Evolutionary conservation across 2,113 vertebrate genomes (phyloP).

Genomic region (Pseudolaguvia tuberculata): DNA sequence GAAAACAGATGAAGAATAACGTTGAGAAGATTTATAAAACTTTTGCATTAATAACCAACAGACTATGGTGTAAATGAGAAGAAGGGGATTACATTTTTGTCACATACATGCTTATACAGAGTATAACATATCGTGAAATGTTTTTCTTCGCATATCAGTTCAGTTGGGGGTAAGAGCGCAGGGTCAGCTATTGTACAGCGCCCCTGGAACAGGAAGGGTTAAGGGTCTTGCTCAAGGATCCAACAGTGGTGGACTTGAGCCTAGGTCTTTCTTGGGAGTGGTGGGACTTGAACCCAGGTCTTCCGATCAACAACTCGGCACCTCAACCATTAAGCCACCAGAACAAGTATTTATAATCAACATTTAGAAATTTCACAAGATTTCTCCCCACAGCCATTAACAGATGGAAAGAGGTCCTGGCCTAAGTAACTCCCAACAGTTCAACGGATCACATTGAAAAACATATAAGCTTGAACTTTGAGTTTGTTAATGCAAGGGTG

Average conservation of each 20-base stretch:
- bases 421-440: slow-evolving; percentile 26
- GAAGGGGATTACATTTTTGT: no score
- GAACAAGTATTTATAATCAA: background rate
- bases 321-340: background rate
- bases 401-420: slow-evolving; percentile 37
- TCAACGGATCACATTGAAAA: slow-evolving; percentile 46
- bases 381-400: slow-evolving; percentile 30
- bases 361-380: background rate
- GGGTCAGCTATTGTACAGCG: no score
- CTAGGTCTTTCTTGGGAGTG: no score
- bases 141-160: no score
- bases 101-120: no score
- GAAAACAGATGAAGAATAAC: background rate
- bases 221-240: no score
- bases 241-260: no score
- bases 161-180: no score
- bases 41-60: no score
- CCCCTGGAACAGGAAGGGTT: no score
- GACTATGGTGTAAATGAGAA: background rate
- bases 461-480: slow-evolving; percentile 38
- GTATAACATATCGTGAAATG: no score
- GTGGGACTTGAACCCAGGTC: no score
- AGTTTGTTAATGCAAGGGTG: slow-evolving; percentile 38
- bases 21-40: background rate
- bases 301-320: background rate